Base-by-base conservation (phyloP, 2,888 invertebrate genomes). In the Stomorhina lunata region DNA sequence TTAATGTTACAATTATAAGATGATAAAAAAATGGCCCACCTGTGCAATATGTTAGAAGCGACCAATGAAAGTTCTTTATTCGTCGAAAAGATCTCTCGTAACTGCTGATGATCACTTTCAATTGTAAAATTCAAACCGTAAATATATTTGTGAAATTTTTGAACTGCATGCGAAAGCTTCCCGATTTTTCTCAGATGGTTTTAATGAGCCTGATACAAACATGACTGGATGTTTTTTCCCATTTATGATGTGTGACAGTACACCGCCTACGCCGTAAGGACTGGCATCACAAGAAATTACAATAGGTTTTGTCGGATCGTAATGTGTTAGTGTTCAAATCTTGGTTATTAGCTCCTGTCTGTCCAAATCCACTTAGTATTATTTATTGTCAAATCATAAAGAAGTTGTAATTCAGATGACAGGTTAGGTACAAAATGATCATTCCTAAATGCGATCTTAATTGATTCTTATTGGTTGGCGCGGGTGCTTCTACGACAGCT, bases 61-160 rank as follows among this genome's bases (percentile, higher is more conserved):
- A 80, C 59, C 7, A 20, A 43, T 68, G 66, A 20, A 7, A 68
- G 2, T 27, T 79, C 66, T 61, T 68, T 80, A 9, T 48, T 57
- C 10, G 40, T 27, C 10, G 27, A 17, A 17, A 80, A 80, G 55
- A 80, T 75, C 50, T 37, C 80, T 6, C 48, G n/a, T 37, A 75
- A 32, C 2, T 69, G 75, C 57, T 80, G 69, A 25, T 75, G 75
- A 45, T 80, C 80, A 37, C 69, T 69, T 12, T 63, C 15, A 29
- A 80, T 73, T 10, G 48, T 17, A 55, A 75, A 80, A 6, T 75
- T 61, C 0, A 63, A 43, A 12, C 63, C 75, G 32, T 66, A 72
- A 17, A 80, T 55, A 63, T 80, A 80, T 37, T 80, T 80, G 34
- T 80, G 75, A 37, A 80, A 75, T n/a, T 63, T 61, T 15, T 61